A percentile compares a stretch with the other conserved stretches of the same genome.
phyloP scores from a whole-genome alignment of 2,113 vertebrate genomes.

The Meles meles region DNA sequence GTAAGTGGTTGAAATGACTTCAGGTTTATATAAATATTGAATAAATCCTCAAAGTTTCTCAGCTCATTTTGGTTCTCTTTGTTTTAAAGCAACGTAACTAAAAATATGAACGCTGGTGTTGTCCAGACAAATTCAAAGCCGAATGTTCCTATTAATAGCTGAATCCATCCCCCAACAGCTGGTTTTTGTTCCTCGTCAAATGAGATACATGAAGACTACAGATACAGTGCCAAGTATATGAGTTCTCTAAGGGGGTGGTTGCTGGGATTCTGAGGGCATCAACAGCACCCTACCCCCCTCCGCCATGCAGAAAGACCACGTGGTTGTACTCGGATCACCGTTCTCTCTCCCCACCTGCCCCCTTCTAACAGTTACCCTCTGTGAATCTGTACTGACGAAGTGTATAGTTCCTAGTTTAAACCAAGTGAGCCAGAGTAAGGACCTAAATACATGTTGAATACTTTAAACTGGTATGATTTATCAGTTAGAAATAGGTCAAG shows the following conservation, averaged over 20 bases:
- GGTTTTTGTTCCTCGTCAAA: neutral
- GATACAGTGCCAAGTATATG: accelerated
- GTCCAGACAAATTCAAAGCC: neutral
- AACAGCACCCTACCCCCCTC: accelerated
- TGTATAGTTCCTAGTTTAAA: neutral
- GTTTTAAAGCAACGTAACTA: neutral
- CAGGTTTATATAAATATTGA: neutral
- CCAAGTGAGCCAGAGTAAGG: neutral
- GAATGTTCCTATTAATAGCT: neutral
- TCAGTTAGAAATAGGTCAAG: neutral
- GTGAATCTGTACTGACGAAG: neutral
- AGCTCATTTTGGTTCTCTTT: neutral
- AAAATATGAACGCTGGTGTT: neutral
- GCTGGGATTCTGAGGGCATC: neutral
- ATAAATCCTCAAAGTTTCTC: neutral
- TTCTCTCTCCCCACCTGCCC: neutral
- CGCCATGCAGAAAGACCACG: neutral
- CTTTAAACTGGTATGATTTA: neutral
- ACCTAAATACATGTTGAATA: neutral
- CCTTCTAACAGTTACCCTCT: neutral
- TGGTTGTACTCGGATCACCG: accelerated
- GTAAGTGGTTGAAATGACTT: neutral
- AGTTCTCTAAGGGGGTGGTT: neutral
- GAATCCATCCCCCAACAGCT: neutral
- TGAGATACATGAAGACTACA: neutral